Evolutionary conservation across 2,888 invertebrate genomes (phyloP), one percentile per base, ranked within the genome.

Genomic region (Blastobasis lacticolella): DNA sequence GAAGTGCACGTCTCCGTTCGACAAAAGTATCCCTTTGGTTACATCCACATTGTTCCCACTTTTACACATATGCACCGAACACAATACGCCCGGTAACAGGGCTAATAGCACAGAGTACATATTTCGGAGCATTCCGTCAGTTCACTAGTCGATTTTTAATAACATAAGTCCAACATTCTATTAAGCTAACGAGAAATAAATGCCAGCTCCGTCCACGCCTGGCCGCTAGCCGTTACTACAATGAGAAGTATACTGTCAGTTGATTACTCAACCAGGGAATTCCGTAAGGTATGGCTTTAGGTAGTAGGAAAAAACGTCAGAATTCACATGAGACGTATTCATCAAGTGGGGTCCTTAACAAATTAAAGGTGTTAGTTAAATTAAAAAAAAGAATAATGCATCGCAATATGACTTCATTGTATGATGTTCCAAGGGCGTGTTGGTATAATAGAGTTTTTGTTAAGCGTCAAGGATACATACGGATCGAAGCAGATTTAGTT

Each of bases 231-330:
- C 23, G 23, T 3, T 5, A 49, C 49, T 49, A 49, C 6, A 43
- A 42, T 38, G 10, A 49, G 45, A 45, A 49, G 46, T 44, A 45
- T 46, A 45, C 49, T 8, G 49, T 46, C 41, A 23, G 53, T 51
- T 63, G 56, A 62, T 67, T 69, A 68, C 59, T 68, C 68, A 66
- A 58, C 57, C 57, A 71, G 74, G 75, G 70, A 73, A 70, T 72
- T 67, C 73, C 71, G 37, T 44, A 38, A 38, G 44, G 23, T 23
- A 23, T 23, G 38, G 41, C 36, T 6, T 37, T 37, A 42, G 6
- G 43, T 3, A 40, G 42, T 8, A 6, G 36, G n/a, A 23, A 48
- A 40, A 47, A 47, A 47, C 38, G n/a, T 48, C 5, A 37, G 7
- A 46, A 46, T 46, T 48, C 47, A 40, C 38, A 6, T 6, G 46